A percentile compares a stretch with the other conserved stretches of the same genome.
Conservation (phyloP, 2,888 invertebrate genomes). For the Zeuzera pyrina region DNA sequence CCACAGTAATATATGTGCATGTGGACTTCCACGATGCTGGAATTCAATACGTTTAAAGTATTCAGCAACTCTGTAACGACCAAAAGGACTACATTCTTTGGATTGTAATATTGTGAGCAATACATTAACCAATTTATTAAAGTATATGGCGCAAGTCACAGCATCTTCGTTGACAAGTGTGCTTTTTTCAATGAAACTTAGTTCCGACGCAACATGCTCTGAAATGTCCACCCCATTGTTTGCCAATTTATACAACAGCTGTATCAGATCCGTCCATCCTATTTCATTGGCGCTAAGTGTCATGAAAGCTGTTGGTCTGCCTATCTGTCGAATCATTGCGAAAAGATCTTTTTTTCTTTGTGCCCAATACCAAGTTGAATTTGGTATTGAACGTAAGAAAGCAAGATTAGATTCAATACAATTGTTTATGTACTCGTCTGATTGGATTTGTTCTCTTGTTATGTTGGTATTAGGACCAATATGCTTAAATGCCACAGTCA, state of each 20-base stretch:
- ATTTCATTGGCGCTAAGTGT: slow-evolving; percentile 42
- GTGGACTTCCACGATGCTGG: slow-evolving; percentile 33
- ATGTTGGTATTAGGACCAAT: slow-evolving; percentile 23
- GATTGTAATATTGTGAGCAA: slow-evolving; percentile 24
- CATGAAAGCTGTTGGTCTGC: slow-evolving; percentile 36
- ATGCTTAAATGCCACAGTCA: slow-evolving; percentile 13
- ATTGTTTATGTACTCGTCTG: slow-evolving; percentile 25
- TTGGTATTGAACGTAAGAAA: slow-evolving; percentile 33
- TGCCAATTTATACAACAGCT: slow-evolving; percentile 29
- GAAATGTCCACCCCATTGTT: slow-evolving; percentile 18
- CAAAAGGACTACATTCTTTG: slow-evolving; percentile 26
- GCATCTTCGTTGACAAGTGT: slow-evolving; percentile 27
- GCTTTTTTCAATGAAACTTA: slow-evolving; percentile 18
- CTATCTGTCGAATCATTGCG: slow-evolving; percentile 40
- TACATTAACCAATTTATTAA: slow-evolving; percentile 32
- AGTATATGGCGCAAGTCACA: slow-evolving; percentile 27
- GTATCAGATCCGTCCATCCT: slow-evolving; percentile 26
- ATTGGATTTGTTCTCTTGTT: slow-evolving; percentile 25
- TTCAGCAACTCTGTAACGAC: slow-evolving; percentile 22
- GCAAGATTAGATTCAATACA: slow-evolving; percentile 31
- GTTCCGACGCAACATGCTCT: slow-evolving; percentile 15
- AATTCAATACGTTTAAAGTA: slow-evolving; percentile 35
- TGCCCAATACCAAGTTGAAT: slow-evolving; percentile 36
- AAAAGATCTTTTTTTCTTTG: slow-evolving; percentile 35
- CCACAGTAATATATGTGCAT: slow-evolving; percentile 33